Evolutionary conservation across 2,888 invertebrate species (phyloP), one percentile per base, ranked within the genome.

Genomic region (Leucoma salicis): DNA sequence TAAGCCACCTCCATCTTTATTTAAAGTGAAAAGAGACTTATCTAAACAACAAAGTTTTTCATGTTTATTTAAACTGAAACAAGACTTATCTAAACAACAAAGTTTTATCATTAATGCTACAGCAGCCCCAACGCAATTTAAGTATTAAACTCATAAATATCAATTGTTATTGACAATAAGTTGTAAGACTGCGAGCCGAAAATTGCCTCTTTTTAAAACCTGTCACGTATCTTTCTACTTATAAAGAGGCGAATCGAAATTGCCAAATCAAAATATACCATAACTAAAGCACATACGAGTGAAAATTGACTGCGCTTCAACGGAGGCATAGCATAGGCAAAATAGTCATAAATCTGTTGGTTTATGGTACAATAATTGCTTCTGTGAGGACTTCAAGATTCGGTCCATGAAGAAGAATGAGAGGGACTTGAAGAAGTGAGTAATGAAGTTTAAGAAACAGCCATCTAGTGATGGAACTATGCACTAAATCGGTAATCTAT

Each of bases 201-300:
- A 39, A 49, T 46, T 49, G 50, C 44, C 43, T 46, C 49, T 45
- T 59, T 51, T 54, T 61, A 46, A 41, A 48, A 49, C 48, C 59
- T 53, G 58, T 69, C 67, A 63, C 67, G 69, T 66, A 46, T 52
- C 47, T 53, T 55, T 63, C 55, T 54, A 50, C 39, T 32, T 39
- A 51, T 49, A 41, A 49, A 44, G 43, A 42, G 52, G 60, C 45
- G 46, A 43, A 27, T 38, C 8, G 2, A 25, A 5, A 25, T 35
- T 32, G 42, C 35, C 51, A 50, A 56, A 46, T 42, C 35, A 66
- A 64, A 60, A 50, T 27, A 35, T 44, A 57, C 56, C 57, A 42
- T 62, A 39, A 18, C 40, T 36, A n/a, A n/a, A n/a, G n/a, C n/a
- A n/a, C n/a, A n/a, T n/a, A n/a, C n/a, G n/a, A n/a, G n/a, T n/a